Base-by-base conservation (phyloP, 2,797 vertebrate genomes). In the Protosalanx chinensis region DNA sequence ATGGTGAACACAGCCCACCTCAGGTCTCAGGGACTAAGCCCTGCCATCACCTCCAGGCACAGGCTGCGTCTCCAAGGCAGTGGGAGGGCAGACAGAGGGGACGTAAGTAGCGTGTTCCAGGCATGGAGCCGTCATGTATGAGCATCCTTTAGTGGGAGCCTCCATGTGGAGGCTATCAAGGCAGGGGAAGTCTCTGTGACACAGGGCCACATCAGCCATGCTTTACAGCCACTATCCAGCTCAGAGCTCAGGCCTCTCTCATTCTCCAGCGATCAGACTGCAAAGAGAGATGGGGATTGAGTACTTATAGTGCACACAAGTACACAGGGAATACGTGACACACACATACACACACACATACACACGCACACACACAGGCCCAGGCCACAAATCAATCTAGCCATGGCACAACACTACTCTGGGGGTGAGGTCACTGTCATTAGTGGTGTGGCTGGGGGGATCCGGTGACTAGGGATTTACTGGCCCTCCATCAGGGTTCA, bases 381-480 rank as follows among this genome's bases (percentile, higher is more conserved):
- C 51, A 16, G 23, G 68, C 49, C 63, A 71, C 68, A 76, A 75
- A 83, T 83, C 71, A 78, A 73, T 68, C 72, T 76, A 68, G 75
- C 76, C 51, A 32, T 12, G 27, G 33, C 72, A 82, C 72, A 78
- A 74, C 75, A 70, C 78, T 75, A 72, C 76, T 63, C 71, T 82
- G 7, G 64, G 65, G 72, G 70, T 79, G 79, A 87, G 79, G 82
- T 84, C 77, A 70, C 58, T 79, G 77, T 86, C 83, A 86, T 90
- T 85, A 89, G 85, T 72, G 82, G 80, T 79, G 70, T 76, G 80
- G 57, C 71, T 79, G 76, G 79, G 78, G 66, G 49, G 76, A 78
- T 71, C 62, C 72, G 66, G 73, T 71, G 70, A 80, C 70, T 72
- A 75, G 53, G 81, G 75, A 86, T 83, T 86, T 85, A 79, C 83